Percentiles rank a stretch among this genome's conserved stretches.
phyloP scores from a whole-genome alignment of 2,888 invertebrate genomes.

The Malthinus seriepunctatus region DNA sequence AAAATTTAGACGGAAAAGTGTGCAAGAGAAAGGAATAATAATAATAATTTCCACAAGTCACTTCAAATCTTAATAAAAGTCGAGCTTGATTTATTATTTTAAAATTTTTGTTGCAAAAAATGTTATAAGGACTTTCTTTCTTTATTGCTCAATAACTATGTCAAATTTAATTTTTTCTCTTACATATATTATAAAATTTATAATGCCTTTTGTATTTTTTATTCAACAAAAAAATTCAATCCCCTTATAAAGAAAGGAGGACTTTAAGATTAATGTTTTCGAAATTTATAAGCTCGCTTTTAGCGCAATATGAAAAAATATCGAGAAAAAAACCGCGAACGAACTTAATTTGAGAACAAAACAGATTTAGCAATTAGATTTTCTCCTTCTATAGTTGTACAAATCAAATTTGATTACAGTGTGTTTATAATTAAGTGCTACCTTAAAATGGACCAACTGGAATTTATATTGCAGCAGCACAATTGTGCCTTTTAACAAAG shows the following conservation, averaged over 20 bases:
- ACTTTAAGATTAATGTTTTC: slow-evolving; percentile 26
- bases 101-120: too few species aligned
- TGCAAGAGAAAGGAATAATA: too few species aligned
- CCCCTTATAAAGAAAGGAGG: slow-evolving; percentile 4
- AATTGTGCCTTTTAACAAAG: slow-evolving; percentile 21
- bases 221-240: too few species aligned
- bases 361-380: slow-evolving; percentile 25
- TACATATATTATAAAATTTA: too few species aligned
- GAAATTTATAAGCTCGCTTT: slow-evolving; percentile 26
- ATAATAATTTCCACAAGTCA: too few species aligned
- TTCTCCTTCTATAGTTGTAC: slow-evolving; percentile 10
- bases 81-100: too few species aligned
- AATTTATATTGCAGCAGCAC: slow-evolving; percentile 24
- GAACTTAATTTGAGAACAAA: slow-evolving; percentile 29
- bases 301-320: slow-evolving; percentile 13
- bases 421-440: neutral
- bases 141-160: too few species aligned
- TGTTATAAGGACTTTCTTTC: too few species aligned
- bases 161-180: too few species aligned
- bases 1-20: too few species aligned
- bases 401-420: slow-evolving; percentile 8
- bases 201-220: too few species aligned
- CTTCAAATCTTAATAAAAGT: too few species aligned
- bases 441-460: slow-evolving; percentile 8
- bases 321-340: slow-evolving; percentile 25